Evolutionary conservation across 2,797 vertebrate genomes (phyloP), one percentile per base, ranked within the genome.

Genomic region (Epinephelus awoara): DNA sequence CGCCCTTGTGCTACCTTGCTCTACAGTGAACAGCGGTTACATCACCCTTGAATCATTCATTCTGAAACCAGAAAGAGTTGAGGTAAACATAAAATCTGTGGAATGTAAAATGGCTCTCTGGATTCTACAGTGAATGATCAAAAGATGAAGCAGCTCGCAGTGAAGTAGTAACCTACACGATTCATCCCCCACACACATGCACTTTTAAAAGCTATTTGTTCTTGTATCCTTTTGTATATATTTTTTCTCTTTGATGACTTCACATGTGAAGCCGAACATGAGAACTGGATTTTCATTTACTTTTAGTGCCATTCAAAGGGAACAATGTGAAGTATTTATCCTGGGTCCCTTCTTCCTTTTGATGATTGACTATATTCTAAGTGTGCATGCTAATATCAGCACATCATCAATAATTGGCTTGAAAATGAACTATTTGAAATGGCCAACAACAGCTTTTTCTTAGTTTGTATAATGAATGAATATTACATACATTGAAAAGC

Each of bases 21-120:
- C 84, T 86, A 78, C 83, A 82, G 87, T 91, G 91, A 90, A 75
- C 90, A 80, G 80, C 73, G 59, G 68, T 91, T 93, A 85, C 92
- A 92, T 94, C 93, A 92, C 70, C 81, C 74, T 93, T 92, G 86
- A 90, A 83, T 93, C 90, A 93, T 84, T 88, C 79, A 86, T 79
- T 86, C 79, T 83, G 73, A 83, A 84, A 88, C 70, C 72, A 70
- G 72, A 87, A 88, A 50, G 77, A 82, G 77, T 90, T 44, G 77
- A 88, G 76, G 87, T 87, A 91, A 92, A 92, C 82, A 89, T 64
- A 82, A 88, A 91, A 92, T 81, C 75, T 51, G 50, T 75, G 61
- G 77, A 88, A 89, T 77, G 75, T 78, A 86, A 82, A 85, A 77
- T 18, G 47, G 54, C 55, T 85, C 54, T 76, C 50, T 59, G 56